These are phyloP conservation scores for Drosophila asahinai DNA, from an alignment of 1,140 invertebrate genomes.

Conservation along the genomic window DNA sequence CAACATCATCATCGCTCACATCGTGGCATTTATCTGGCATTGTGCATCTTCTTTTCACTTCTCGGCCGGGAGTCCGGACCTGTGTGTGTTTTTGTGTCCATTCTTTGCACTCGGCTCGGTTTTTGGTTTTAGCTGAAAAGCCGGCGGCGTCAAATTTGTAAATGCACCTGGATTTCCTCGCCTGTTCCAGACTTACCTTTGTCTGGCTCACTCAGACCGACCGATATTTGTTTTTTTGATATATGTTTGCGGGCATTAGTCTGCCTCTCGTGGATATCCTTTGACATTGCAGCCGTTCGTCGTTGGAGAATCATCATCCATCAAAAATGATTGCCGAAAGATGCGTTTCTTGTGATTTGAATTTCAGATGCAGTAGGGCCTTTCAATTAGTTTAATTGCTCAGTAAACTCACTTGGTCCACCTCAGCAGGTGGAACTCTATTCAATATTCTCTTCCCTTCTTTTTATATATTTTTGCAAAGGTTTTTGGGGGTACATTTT, in stretches of 20 bases:
- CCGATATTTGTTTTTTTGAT: slow-evolving; percentile 71
- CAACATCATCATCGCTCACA: slow-evolving; percentile 66
- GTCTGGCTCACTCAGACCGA: slow-evolving; percentile 39
- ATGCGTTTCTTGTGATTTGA: slow-evolving; percentile 76
- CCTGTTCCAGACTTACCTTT: slow-evolving; percentile 53
- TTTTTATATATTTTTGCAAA: slow-evolving; percentile 26
- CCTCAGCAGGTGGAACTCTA: slow-evolving; percentile 60
- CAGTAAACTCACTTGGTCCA: slow-evolving; percentile 20
- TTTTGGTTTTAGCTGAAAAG: slow-evolving; percentile 68
- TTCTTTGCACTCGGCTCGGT: slow-evolving; percentile 58
- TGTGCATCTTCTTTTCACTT: slow-evolving; percentile 76
- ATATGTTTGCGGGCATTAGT: slow-evolving; percentile 61
- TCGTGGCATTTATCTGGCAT: slow-evolving; percentile 74
- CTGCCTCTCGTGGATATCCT: slow-evolving; percentile 68
- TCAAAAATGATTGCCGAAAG: slow-evolving; percentile 82
- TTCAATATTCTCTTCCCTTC: slow-evolving; percentile 3
- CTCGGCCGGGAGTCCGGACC: not conserved
- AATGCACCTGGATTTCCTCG: slow-evolving; percentile 79
- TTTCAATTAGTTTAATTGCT: slow-evolving; percentile 82
- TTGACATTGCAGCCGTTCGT: slow-evolving; percentile 77
- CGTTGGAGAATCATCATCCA: slow-evolving; percentile 71
- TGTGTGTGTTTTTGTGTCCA: slow-evolving; percentile 34
- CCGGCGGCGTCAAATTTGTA: slow-evolving; percentile 82
- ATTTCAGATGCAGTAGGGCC: slow-evolving; percentile 68
- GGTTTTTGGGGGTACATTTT: not conserved